phyloP scores from a whole-genome alignment of 2,113 vertebrate species.

The Trematomus loennbergii region DNA sequence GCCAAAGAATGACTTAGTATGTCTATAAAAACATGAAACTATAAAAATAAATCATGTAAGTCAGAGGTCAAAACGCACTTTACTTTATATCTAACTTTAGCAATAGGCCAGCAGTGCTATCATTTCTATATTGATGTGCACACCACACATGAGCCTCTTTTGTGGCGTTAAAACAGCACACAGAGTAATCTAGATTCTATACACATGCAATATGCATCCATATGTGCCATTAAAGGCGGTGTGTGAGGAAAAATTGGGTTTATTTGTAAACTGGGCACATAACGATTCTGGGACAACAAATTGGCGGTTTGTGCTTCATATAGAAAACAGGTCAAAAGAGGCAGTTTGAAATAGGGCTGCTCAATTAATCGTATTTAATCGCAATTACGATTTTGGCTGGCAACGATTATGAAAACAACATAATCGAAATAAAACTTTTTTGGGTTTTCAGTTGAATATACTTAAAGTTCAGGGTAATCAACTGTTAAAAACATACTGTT shows the following conservation, averaged over 20 bases:
- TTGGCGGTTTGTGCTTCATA: slow-evolving; percentile 48
- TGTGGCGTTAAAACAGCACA: background rate
- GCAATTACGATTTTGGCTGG: too few species aligned
- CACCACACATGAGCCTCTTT: background rate
- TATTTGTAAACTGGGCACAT: slow-evolving; percentile 54
- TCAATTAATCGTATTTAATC: too few species aligned
- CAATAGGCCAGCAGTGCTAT: slow-evolving; percentile 9
- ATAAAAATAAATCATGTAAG: slow-evolving; percentile 6
- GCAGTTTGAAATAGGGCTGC: background rate
- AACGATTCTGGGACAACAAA: slow-evolving; percentile 54
- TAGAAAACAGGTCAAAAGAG: slow-evolving; percentile 32
- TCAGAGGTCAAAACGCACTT: slow-evolving; percentile 25
- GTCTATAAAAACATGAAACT: background rate
- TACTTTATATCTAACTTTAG: slow-evolving; percentile 41
- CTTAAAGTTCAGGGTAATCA: too few species aligned
- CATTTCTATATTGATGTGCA: slow-evolving; percentile 26
- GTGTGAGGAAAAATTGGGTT: slow-evolving; percentile 37
- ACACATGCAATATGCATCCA: background rate
- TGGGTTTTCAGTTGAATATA: too few species aligned
- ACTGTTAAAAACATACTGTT: too few species aligned
- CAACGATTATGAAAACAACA: too few species aligned
- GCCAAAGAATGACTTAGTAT: background rate
- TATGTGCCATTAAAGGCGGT: background rate
- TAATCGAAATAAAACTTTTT: too few species aligned
- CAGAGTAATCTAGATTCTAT: background rate